Percentiles rank a stretch among this genome's conserved stretches.
Evolutionary conservation across 2,888 invertebrate species (phyloP).

Genomic region (Axea sp.): DNA sequence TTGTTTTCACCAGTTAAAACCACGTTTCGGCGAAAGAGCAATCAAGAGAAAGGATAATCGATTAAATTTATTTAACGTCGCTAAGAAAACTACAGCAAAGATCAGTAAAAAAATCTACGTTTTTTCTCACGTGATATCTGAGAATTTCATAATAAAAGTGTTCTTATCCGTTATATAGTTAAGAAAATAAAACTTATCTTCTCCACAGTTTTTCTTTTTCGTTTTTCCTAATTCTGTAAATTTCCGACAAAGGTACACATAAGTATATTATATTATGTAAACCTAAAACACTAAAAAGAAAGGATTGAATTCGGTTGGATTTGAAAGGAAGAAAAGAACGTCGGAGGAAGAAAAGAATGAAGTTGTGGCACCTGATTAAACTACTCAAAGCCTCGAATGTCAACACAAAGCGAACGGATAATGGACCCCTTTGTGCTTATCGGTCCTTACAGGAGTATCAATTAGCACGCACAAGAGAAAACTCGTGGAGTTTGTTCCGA

Average conservation of each 20-base stretch:
- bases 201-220: neutral
- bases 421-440: constrained; percentile 58
- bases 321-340: constrained; percentile 5
- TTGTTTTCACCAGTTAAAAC: constrained; percentile 4
- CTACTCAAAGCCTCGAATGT: constrained; percentile 51
- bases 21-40: constrained; percentile 7
- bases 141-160: too few species aligned
- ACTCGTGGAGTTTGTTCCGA: constrained; percentile 17
- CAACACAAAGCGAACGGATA: constrained; percentile 48
- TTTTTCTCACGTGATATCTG: too few species aligned
- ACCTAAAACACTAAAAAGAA: constrained; percentile 21
- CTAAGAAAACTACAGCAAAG: too few species aligned
- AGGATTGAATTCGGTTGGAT: constrained; percentile 15
- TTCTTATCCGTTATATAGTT: too few species aligned
- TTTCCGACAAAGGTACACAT: constrained; percentile 23
- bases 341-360: constrained; percentile 7
- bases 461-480: constrained; percentile 57
- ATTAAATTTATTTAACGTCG: constrained; percentile 73
- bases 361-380: constrained; percentile 50
- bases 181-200: too few species aligned
- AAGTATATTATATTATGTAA: constrained; percentile 27
- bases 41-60: constrained; percentile 65
- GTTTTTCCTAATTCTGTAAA: constrained; percentile 9
- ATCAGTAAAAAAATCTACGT: too few species aligned
- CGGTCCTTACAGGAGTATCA: constrained; percentile 55